Evolutionary conservation across 2,888 invertebrate species (phyloP).

Genomic region (Drosophila acutilabella): DNA sequence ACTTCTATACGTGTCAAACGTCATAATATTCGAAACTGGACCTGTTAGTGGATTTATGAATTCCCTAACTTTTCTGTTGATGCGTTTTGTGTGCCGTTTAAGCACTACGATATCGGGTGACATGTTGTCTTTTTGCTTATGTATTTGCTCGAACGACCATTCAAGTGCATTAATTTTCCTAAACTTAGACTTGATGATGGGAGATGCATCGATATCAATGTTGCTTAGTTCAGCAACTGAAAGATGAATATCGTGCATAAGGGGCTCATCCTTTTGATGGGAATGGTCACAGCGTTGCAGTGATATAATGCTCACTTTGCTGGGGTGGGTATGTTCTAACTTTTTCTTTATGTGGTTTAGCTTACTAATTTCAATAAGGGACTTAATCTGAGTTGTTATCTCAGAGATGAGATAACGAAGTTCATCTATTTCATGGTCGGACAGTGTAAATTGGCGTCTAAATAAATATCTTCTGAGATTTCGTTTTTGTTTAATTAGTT

Average conservation of each 20-base stretch:
- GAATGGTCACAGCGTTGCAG: no score
- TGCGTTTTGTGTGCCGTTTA: background rate
- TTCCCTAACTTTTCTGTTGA: background rate
- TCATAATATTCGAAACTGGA: background rate
- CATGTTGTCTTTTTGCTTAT: constrained; percentile 10
- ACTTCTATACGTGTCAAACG: background rate
- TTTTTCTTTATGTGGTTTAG: no score
- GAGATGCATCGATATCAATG: background rate
- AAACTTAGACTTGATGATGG: background rate
- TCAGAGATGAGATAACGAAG: background rate
- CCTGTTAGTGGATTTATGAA: background rate
- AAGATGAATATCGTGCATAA: constrained; percentile 3
- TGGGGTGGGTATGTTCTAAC: no score
- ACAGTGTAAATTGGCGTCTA: background rate
- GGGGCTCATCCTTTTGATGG: no score
- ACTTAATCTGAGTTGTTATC: no score
- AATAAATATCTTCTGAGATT: constrained; percentile 1
- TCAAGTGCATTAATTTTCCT: constrained; percentile 19
- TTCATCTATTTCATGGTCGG: background rate
- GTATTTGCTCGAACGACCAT: constrained; percentile 17
- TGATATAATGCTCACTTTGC: no score
- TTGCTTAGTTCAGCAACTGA: background rate
- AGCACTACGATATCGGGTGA: background rate
- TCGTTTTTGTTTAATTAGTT: background rate
- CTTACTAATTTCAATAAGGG: no score